Conservation (phyloP, 2,888 invertebrate genomes). For the Dyspetes luteomarginatus region DNA sequence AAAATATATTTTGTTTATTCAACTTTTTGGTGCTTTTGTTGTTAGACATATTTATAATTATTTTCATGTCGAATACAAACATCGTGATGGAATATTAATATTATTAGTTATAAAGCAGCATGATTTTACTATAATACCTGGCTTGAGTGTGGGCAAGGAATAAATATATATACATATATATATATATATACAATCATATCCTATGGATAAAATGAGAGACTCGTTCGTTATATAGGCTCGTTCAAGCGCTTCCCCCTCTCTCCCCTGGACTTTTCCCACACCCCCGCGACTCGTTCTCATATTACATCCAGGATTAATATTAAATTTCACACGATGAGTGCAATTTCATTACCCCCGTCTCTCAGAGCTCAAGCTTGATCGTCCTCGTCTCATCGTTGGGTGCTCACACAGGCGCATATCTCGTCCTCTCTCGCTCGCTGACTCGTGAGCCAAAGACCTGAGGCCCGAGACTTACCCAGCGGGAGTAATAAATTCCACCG, state of each 20-base stretch:
- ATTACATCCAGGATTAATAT: conserved; percentile 82
- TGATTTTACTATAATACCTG: conserved; percentile 24
- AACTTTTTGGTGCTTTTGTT: conserved; percentile 29
- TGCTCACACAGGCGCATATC: no score
- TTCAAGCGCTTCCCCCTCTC: conserved; percentile 14
- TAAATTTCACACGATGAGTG: conserved; percentile 82
- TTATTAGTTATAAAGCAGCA: conserved; percentile 34
- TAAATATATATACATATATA: neutral
- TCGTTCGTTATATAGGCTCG: conserved; percentile 46
- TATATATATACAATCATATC: neutral
- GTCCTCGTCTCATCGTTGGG: conserved; percentile 61
- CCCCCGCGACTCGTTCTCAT: conserved; percentile 72
- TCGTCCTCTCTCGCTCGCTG: neutral
- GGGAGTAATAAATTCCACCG: conserved; percentile 73
- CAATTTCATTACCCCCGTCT: conserved; percentile 79
- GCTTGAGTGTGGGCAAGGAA: conserved; percentile 1
- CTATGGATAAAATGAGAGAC: conserved; percentile 43
- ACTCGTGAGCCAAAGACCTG: no score
- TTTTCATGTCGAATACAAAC: no score
- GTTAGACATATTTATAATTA: no score
- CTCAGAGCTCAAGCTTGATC: conserved; percentile 63
- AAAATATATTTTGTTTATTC: conserved; percentile 15
- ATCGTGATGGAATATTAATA: conserved; percentile 55
- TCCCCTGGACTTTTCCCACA: neutral
- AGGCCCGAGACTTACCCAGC: no score